Conservation (phyloP, 2,113 vertebrate genomes). For the Abramis brama region DNA sequence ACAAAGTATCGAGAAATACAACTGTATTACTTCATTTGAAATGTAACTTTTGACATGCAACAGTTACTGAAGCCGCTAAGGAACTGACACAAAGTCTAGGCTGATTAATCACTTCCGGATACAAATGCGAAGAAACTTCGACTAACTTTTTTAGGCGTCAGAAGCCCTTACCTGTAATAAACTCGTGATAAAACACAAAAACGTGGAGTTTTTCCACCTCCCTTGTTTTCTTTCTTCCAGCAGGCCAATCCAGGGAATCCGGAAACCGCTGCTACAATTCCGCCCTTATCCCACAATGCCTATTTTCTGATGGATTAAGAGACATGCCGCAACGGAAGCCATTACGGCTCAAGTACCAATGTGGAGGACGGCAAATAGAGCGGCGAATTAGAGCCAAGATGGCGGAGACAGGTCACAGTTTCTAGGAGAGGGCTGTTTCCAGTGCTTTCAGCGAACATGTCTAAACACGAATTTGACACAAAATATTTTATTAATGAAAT, state of each 20-base stretch:
- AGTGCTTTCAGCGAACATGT: not conserved
- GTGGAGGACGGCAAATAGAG: rapidly evolving
- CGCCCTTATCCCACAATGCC: slow-evolving; percentile 66
- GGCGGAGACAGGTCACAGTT: slow-evolving; percentile 56
- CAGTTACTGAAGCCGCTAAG: slow-evolving; percentile 1
- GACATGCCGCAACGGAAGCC: slow-evolving; percentile 60
- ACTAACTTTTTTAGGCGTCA: not conserved
- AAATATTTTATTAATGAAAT: not conserved
- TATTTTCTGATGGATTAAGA: slow-evolving; percentile 14
- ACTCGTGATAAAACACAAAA: slow-evolving; percentile 55
- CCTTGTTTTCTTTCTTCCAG: slow-evolving; percentile 59
- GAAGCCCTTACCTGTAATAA: slow-evolving; percentile 70
- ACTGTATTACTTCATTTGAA: not conserved
- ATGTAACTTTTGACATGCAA: slow-evolving; percentile 12
- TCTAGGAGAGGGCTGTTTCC: not conserved
- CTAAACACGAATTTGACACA: not conserved
- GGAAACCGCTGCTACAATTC: slow-evolving; percentile 69
- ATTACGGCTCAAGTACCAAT: slow-evolving; percentile 64
- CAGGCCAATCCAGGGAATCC: slow-evolving; percentile 78
- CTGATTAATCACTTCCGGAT: slow-evolving; percentile 9
- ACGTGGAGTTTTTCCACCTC: slow-evolving; percentile 53
- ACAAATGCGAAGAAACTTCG: not conserved
- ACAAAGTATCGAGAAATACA: not conserved
- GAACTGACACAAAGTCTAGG: not conserved
- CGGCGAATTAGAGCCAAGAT: slow-evolving; percentile 66